Evolutionary conservation across 1,140 invertebrate species (phyloP).

Genomic region (Paralvinella palmiformis): DNA sequence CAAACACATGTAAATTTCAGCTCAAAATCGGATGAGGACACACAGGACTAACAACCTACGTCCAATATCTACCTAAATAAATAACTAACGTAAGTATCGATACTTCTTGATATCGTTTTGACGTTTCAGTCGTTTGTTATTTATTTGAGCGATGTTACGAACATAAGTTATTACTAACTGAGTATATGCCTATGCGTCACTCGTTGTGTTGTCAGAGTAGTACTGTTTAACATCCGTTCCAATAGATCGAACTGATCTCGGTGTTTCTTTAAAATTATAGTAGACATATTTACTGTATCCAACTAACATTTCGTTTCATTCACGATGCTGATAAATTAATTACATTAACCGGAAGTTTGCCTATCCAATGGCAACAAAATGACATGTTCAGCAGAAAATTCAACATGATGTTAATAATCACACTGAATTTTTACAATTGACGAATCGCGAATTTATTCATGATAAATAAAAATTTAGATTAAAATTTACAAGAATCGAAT

Average conservation of each 20-base stretch:
- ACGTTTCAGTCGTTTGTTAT: neutral
- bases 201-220: conserved; percentile 32
- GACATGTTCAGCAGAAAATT: too few relatives aligned
- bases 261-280: too few relatives aligned
- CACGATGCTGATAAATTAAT: too few relatives aligned
- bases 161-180: conserved; percentile 24
- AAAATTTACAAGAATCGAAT: too few relatives aligned
- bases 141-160: neutral
- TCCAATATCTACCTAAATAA: neutral
- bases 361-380: too few relatives aligned
- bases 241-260: conserved; percentile 24
- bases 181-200: conserved; percentile 31
- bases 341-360: too few relatives aligned
- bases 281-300: too few relatives aligned
- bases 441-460: too few relatives aligned
- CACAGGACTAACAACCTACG: neutral
- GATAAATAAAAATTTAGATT: too few relatives aligned
- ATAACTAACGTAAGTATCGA: neutral
- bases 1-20: neutral
- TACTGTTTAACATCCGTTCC: conserved; percentile 35
- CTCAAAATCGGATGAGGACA: neutral
- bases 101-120: neutral
- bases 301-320: too few relatives aligned
- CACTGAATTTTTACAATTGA: too few relatives aligned
- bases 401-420: too few relatives aligned